Evolutionary conservation across 2,113 vertebrate genomes (phyloP).

Genomic region (Electrona antarctica): DNA sequence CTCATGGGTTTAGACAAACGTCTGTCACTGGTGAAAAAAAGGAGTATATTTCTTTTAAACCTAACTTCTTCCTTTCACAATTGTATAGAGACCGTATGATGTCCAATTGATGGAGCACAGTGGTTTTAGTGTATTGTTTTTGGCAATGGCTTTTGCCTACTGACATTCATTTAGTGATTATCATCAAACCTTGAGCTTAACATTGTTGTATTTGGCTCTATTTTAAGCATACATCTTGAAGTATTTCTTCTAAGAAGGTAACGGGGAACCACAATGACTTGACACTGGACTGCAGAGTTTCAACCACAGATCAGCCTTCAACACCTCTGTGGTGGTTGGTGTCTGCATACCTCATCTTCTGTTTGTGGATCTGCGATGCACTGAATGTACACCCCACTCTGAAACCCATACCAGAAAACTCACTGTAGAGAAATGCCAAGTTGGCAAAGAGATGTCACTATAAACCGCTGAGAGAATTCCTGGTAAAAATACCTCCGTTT

Average conservation of each 20-base stretch:
- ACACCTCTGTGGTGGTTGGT: not conserved
- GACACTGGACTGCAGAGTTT: not conserved
- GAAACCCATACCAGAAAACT: not conserved
- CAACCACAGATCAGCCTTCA: not conserved
- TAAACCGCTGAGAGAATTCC: not conserved
- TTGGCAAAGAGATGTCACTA: not conserved
- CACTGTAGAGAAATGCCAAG: not conserved
- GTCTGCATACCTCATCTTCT: not conserved
- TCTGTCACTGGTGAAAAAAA: too few species aligned
- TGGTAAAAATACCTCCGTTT: not conserved
- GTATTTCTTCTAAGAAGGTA: not conserved
- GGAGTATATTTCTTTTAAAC: too few species aligned
- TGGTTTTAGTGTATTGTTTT: too few species aligned
- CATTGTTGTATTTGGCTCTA: too few species aligned
- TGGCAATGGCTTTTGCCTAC: too few species aligned
- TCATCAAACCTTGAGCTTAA: too few species aligned
- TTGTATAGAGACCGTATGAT: too few species aligned
- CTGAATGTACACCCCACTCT: not conserved
- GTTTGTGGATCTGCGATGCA: not conserved
- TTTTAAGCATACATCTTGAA: too few species aligned
- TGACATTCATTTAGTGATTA: too few species aligned
- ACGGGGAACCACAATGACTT: conserved; percentile 3
- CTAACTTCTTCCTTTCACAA: too few species aligned
- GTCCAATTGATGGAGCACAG: too few species aligned
- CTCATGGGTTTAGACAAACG: too few species aligned